phyloP scores from a whole-genome alignment of 1,140 invertebrate species.

The Heliconius himera region DNA sequence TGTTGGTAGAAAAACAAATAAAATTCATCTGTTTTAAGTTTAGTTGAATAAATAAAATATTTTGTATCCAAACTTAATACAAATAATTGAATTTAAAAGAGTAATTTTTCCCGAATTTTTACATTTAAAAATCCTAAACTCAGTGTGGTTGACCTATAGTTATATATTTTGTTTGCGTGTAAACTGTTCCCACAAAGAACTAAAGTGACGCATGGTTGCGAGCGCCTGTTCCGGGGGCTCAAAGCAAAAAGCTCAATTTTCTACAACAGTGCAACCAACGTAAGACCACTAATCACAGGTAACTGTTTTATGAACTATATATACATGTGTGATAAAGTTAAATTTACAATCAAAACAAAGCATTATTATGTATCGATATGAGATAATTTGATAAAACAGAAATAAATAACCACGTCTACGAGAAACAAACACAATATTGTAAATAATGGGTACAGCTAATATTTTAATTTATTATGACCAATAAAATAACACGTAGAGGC shows the following conservation, averaged over 20 bases:
- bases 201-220: neutral
- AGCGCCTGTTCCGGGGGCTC: neutral
- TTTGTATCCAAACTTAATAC: no score
- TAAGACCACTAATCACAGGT: constrained; percentile 6
- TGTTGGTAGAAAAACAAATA: no score
- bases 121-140: neutral
- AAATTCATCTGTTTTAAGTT: no score
- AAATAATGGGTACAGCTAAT: no score
- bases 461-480: neutral
- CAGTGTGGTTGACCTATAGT: neutral
- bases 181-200: constrained; percentile 9
- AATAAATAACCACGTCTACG: no score
- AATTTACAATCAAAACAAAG: no score
- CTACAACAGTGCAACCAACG: neutral
- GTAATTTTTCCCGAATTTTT: no score
- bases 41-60: no score
- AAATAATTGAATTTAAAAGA: no score
- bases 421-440: no score
- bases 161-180: constrained; percentile 1
- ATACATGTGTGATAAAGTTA: neutral
- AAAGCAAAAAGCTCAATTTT: constrained; percentile 10
- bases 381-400: no score
- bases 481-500: neutral
- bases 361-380: no score
- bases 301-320: neutral